A percentile compares a stretch with the other conserved stretches of the same genome.
These are phyloP conservation scores for Meleagris gallopavo DNA, from an alignment of 2,113 vertebrate genomes.

Conservation along the genomic window DNA sequence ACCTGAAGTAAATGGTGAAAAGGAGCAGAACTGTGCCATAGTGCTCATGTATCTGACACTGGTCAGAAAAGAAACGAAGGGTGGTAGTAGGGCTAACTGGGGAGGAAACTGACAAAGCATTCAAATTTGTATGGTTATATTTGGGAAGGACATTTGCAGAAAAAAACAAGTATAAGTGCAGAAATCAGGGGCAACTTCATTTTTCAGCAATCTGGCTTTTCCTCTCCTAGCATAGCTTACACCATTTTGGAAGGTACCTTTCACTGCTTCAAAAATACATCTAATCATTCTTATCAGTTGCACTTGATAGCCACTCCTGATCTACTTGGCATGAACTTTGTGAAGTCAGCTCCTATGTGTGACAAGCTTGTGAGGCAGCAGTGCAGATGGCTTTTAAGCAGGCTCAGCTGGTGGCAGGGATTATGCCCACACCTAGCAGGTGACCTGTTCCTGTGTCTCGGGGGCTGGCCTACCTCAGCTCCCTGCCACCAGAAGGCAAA, in stretches of 20 bases:
- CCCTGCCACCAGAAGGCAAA: accelerated
- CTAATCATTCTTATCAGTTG: neutral
- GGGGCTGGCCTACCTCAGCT: accelerated
- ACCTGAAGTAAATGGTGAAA: neutral
- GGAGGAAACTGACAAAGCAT: neutral
- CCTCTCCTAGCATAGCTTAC: accelerated
- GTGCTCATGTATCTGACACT: neutral
- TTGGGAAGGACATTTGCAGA: neutral
- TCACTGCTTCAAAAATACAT: neutral
- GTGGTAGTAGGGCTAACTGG: neutral
- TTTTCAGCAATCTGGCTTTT: neutral
- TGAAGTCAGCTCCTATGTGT: neutral
- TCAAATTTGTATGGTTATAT: neutral
- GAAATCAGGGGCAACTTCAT: accelerated
- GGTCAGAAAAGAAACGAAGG: neutral
- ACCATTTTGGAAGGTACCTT: neutral
- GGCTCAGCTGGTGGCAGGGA: neutral
- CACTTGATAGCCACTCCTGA: neutral
- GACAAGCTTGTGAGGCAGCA: accelerated
- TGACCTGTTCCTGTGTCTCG: neutral
- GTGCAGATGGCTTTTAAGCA: neutral
- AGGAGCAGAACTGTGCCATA: neutral
- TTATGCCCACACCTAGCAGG: neutral
- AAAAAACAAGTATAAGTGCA: neutral
- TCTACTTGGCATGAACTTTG: neutral